Percentiles rank a stretch among this genome's conserved stretches.
Conservation (phyloP, 1,140 invertebrate genomes). For the Drosophila ohnishii region DNA sequence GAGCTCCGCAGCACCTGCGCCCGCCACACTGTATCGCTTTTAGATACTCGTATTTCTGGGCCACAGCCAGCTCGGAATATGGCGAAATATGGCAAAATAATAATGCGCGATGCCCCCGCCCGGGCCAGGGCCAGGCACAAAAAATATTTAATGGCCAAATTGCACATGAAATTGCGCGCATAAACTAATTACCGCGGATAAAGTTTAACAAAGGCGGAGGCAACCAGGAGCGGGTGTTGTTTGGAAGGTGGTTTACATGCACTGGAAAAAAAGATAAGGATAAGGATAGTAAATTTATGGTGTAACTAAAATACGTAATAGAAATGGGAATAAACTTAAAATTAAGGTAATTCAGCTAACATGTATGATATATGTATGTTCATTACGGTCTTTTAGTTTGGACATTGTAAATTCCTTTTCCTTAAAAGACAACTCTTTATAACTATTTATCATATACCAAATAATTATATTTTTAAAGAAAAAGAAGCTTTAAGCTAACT, state of each 20-base stretch:
- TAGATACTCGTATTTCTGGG: constrained; percentile 47
- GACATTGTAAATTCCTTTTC: too few relatives aligned
- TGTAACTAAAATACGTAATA: background rate
- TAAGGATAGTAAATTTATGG: background rate
- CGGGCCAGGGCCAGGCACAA: constrained; percentile 17
- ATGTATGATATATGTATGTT: too few relatives aligned
- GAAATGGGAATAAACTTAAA: background rate
- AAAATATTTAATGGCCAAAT: constrained; percentile 73
- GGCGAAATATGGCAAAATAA: constrained; percentile 69
- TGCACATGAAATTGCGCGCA: constrained; percentile 80
- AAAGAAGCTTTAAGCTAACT: rapidly evolving
- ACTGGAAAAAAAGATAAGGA: constrained; percentile 25
- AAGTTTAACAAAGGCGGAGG: constrained; percentile 71
- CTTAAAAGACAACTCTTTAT: too few relatives aligned
- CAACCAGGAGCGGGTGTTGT: constrained; percentile 7
- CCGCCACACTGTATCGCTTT: constrained; percentile 56
- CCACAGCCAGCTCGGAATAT: constrained; percentile 16
- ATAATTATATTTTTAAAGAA: too few relatives aligned
- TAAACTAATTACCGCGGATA: constrained; percentile 80
- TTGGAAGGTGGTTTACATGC: constrained; percentile 25
- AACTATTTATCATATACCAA: too few relatives aligned
- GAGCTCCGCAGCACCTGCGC: constrained; percentile 59
- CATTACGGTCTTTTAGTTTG: too few relatives aligned
- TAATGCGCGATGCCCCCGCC: constrained; percentile 43
- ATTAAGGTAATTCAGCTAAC: too few relatives aligned